Evolutionary conservation across 1,140 invertebrate genomes (phyloP), one percentile per base, ranked within the genome.

Genomic region (Orius laevigatus): DNA sequence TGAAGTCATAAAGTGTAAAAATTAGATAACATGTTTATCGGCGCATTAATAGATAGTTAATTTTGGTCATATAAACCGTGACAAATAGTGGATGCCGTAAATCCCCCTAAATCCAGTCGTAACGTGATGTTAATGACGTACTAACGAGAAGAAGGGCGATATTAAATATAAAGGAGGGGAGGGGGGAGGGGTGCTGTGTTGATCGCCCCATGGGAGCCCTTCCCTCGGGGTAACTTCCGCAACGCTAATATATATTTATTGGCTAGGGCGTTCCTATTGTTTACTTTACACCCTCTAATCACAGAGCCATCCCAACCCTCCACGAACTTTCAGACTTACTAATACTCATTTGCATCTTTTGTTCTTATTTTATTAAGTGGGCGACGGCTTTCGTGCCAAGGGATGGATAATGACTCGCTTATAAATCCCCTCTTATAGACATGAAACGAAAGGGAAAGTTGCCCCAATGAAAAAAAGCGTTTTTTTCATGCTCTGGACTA

Each of bases 341-440:
- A 42, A 42, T 42, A 11, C 40, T 42, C 12, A 42, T 42, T 42
- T 42, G 40, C 40, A 42, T 42, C 40, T 42, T 15, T 42, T 42
- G 40, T 42, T 42, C 18, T 42, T 42, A 42, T 42, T 42, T 42
- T 42, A 42, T 42, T 19, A 19, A 42, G 14, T 15, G 40, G 10
- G 36, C 36, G 36, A 38, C n/a, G 36, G 15, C 15, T 25, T 25
- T 25, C 25, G 25, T 25, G 25, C 25, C 25, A 25, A 25, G 25
- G 25, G 25, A 25, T 25, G 25, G 25, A 25, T 25, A 25, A 25
- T 25, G 25, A 25, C 25, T 25, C 3, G 25, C 25, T 25, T 25
- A 25, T 25, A 25, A 8, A n/a, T n/a, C n/a, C n/a, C n/a, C n/a
- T n/a, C 8, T 8, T 25, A 25, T 25, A 25, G 25, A 25, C 25